Conservation (phyloP, 2,797 vertebrate species). For the Rousettus madagascariensis region DNA sequence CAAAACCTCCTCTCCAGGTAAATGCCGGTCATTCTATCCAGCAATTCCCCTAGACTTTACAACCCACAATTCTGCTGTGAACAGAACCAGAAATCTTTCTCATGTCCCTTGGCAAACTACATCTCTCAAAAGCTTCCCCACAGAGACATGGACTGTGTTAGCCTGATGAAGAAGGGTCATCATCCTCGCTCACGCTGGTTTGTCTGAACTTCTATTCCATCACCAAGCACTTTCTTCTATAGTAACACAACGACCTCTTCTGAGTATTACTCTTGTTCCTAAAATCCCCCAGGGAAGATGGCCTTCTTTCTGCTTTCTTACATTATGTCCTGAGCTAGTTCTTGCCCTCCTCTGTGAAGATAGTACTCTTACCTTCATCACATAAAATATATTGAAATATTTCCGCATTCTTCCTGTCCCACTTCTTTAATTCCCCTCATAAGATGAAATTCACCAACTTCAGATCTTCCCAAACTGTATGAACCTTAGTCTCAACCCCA, state of each 20-base stretch:
- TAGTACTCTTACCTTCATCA: background rate
- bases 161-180: background rate
- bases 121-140: background rate
- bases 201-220: background rate
- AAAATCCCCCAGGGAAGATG: background rate
- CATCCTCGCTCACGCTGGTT: background rate
- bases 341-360: background rate
- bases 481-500: background rate
- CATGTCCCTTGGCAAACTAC: background rate
- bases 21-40: background rate
- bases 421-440: background rate
- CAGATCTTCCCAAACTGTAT: background rate
- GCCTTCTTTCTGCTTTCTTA: background rate
- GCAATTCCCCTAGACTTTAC: background rate
- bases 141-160: background rate
- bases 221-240: background rate
- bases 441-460: background rate
- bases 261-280: background rate
- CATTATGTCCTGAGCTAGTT: background rate
- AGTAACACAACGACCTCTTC: background rate
- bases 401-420: background rate
- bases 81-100: conserved; percentile 9
- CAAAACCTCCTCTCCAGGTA: background rate
- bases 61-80: background rate
- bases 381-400: background rate